These are phyloP conservation scores for Dyspetes luteomarginatus DNA, from an alignment of 2,888 invertebrate genomes.

Conservation along the genomic window DNA sequence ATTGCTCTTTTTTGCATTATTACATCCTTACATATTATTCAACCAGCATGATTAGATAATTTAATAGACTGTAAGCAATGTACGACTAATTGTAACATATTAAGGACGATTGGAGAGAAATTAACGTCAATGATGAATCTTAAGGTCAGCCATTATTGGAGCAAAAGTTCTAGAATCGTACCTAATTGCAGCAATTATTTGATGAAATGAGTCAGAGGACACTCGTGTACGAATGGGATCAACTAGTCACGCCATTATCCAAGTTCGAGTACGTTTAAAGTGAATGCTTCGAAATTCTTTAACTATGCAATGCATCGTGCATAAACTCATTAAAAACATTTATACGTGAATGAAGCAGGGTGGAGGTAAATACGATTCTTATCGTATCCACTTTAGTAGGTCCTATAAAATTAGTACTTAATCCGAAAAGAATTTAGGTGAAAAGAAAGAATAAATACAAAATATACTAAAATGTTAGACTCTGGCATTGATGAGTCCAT, in stretches of 20 bases:
- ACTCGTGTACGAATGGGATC: constrained; percentile 24
- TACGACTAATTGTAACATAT: too few relatives aligned
- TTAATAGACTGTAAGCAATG: too few relatives aligned
- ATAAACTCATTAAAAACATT: background rate
- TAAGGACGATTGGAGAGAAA: background rate
- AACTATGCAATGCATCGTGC: background rate
- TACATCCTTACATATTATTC: too few relatives aligned
- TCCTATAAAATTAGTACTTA: background rate
- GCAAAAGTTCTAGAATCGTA: constrained; percentile 14
- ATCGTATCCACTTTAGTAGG: background rate
- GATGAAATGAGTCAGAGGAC: constrained; percentile 6
- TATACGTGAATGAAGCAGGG: background rate
- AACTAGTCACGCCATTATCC: constrained; percentile 43
- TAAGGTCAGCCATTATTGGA: background rate
- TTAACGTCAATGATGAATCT: background rate
- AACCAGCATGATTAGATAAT: too few relatives aligned
- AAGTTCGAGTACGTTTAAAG: background rate
- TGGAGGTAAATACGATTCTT: background rate
- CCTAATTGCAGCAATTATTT: constrained; percentile 33
- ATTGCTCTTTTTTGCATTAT: too few relatives aligned
- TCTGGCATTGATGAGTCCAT: too few relatives aligned
- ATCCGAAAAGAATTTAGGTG: background rate
- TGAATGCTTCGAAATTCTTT: background rate
- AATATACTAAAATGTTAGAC: too few relatives aligned
- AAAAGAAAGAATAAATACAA: too few relatives aligned